Conservation (phyloP, 2,113 vertebrate species). For the Pterophyllum scalare region DNA sequence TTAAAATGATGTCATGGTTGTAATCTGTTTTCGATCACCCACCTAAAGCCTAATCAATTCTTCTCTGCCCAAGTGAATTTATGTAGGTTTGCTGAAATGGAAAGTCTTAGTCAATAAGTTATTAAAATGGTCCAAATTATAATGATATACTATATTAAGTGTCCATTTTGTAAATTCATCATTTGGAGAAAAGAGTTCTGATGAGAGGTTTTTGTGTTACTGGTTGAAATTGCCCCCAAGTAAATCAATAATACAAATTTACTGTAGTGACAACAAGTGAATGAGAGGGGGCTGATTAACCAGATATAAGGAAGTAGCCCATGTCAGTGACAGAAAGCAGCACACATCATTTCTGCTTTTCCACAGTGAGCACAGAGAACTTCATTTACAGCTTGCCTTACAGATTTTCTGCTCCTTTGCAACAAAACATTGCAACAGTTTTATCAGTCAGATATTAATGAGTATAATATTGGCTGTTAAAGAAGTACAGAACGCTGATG, state of each 20-base stretch:
- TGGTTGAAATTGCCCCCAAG: background rate
- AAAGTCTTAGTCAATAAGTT: slow-evolving; percentile 7
- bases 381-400: background rate
- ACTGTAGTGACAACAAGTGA: background rate
- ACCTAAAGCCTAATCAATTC: background rate
- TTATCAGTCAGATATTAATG: background rate
- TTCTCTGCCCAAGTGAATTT: slow-evolving; percentile 4
- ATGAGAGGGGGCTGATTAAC: slow-evolving; percentile 16
- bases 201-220: background rate
- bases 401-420: background rate
- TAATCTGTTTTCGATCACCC: slow-evolving; percentile 30
- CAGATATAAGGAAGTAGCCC: background rate
- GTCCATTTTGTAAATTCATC: background rate
- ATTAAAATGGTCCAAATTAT: slow-evolving; percentile 20
- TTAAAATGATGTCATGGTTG: slow-evolving; percentile 1
- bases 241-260: slow-evolving; percentile 13
- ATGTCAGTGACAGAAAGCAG: background rate
- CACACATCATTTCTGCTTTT: background rate
- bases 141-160: slow-evolving; percentile 1
- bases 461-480: background rate
- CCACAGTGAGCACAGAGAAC: background rate
- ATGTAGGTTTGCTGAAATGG: background rate
- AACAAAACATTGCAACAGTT: background rate
- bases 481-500: background rate
- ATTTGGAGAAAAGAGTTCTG: background rate